Conservation (phyloP, 2,888 invertebrate species). For the Drosophila tanythrix region DNA sequence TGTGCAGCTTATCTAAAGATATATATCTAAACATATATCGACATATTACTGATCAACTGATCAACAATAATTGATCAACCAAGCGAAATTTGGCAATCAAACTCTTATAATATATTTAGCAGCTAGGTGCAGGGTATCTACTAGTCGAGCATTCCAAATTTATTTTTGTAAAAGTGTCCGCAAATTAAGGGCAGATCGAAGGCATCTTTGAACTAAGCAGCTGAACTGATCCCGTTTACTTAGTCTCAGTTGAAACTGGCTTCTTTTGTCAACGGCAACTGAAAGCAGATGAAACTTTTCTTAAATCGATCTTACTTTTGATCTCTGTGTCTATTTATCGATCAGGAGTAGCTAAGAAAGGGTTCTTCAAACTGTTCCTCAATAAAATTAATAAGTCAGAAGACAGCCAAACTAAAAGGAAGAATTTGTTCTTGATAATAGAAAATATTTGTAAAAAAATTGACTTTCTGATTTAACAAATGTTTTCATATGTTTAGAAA, state of each 20-base stretch:
- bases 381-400: no score
- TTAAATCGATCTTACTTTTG: background rate
- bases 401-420: background rate
- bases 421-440: background rate
- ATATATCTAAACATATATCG: background rate
- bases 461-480: background rate
- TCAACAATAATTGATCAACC: background rate
- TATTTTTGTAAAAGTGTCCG: background rate
- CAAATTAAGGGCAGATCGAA: slow-evolving; percentile 45
- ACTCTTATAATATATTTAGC: background rate
- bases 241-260: background rate
- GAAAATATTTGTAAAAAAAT: background rate
- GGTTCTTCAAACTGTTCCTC: background rate
- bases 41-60: no score
- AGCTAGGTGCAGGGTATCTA: background rate
- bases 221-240: background rate
- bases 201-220: slow-evolving; percentile 20
- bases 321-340: background rate
- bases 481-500: background rate
- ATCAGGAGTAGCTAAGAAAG: background rate
- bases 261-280: background rate
- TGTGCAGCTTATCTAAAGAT: background rate
- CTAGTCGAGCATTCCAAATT: background rate
- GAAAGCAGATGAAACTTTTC: background rate
- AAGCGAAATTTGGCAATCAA: background rate